Conservation (phyloP, 2,113 vertebrate genomes). For the Syngnathus typhle region DNA sequence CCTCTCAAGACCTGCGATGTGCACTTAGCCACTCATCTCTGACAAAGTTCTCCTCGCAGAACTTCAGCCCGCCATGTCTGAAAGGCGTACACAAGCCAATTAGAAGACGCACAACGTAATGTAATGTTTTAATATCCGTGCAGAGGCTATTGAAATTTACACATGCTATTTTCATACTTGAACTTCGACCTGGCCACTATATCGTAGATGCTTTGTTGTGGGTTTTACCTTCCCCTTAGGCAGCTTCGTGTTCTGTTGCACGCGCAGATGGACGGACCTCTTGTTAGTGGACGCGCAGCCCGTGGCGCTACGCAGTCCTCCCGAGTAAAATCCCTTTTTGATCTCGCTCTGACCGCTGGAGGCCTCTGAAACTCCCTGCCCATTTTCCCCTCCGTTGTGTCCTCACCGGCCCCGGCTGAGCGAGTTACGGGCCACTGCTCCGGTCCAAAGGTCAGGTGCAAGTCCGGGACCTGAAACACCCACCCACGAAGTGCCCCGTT, state of each 20-base stretch:
- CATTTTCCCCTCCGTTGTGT: slow-evolving; percentile 11
- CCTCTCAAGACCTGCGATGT: slow-evolving; percentile 54
- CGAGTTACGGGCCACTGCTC: slow-evolving; percentile 10
- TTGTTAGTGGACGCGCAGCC: slow-evolving; percentile 37
- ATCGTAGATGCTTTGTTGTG: slow-evolving; percentile 40
- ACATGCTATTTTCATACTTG: slow-evolving; percentile 38
- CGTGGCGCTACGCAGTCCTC: slow-evolving; percentile 35
- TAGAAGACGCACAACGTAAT: slow-evolving; percentile 8
- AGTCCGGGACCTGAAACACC: slow-evolving; percentile 20
- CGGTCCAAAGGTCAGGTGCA: slow-evolving; percentile 18
- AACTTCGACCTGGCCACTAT: slow-evolving; percentile 39
- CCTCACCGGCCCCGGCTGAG: slow-evolving; percentile 23
- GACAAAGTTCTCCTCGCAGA: slow-evolving; percentile 37
- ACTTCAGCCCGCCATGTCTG: slow-evolving; percentile 39
- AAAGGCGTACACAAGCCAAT: slow-evolving; percentile 18
- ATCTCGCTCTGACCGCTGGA: slow-evolving; percentile 45
- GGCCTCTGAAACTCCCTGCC: slow-evolving; percentile 33
- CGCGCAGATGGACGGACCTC: background rate
- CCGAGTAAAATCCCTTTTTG: slow-evolving; percentile 39
- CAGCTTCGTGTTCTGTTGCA: slow-evolving; percentile 13
- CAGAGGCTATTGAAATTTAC: slow-evolving; percentile 22
- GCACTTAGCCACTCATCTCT: slow-evolving; percentile 17
- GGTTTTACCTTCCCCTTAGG: slow-evolving; percentile 10
- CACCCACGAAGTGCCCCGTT: slow-evolving; percentile 32
- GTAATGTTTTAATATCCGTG: slow-evolving; percentile 7